A percentile compares a stretch with the other conserved stretches of the same genome.
These are phyloP conservation scores for Anguilla obscura DNA, from an alignment of 2,797 vertebrate species.

Conservation along the genomic window DNA sequence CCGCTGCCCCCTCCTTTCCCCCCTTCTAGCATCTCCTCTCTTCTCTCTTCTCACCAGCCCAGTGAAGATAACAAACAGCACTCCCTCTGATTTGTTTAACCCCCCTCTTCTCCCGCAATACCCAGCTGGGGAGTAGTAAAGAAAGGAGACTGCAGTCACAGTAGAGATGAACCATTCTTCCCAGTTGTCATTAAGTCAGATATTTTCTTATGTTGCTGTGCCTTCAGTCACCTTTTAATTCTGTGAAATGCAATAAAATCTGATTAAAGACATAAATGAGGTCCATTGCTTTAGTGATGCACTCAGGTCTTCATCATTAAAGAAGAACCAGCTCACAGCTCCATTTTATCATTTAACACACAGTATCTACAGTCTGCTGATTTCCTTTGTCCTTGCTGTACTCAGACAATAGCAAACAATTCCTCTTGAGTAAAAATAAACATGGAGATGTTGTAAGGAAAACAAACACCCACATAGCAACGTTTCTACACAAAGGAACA, in stretches of 20 bases:
- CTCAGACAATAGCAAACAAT: slow-evolving; percentile 54
- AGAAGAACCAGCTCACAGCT: neutral
- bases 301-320: neutral
- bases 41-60: neutral
- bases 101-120: slow-evolving; percentile 12
- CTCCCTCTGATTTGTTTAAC: slow-evolving; percentile 36
- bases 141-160: neutral
- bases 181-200: slow-evolving; percentile 37
- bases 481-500: slow-evolving; percentile 6
- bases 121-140: slow-evolving; percentile 37
- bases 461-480: neutral
- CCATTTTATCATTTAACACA: neutral
- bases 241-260: slow-evolving; percentile 18
- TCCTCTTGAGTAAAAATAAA: slow-evolving; percentile 50
- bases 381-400: slow-evolving; percentile 49
- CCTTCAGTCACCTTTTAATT: slow-evolving; percentile 38
- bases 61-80: slow-evolving; percentile 31
- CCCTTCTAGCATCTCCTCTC: neutral
- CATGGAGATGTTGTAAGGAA: slow-evolving; percentile 22
- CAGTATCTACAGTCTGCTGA: slow-evolving; percentile 37
- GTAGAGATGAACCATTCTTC: slow-evolving; percentile 30
- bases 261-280: slow-evolving; percentile 23
- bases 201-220: slow-evolving; percentile 5
- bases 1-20: neutral
- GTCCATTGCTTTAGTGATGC: neutral